These are phyloP conservation scores for Pyrocephalus nanus DNA, from an alignment of 2,797 vertebrate species.

Conservation along the genomic window DNA sequence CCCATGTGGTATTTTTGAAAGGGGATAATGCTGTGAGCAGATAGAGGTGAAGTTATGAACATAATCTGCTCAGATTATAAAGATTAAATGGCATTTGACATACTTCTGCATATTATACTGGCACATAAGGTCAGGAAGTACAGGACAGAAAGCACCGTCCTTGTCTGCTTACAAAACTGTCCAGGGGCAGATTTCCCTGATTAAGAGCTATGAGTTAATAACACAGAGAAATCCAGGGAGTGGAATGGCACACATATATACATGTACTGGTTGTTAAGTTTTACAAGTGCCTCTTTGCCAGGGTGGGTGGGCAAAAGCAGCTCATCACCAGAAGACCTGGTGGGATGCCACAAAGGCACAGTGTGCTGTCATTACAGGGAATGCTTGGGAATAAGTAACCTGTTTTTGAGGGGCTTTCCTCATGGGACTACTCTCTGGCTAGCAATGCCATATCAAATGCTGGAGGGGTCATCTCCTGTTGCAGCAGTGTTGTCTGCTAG, in stretches of 20 bases:
- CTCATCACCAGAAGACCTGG: neutral
- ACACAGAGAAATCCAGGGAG: neutral
- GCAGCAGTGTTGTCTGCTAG: rapidly evolving
- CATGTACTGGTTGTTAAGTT: neutral
- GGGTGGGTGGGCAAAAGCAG: neutral
- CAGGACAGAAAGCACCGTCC: neutral
- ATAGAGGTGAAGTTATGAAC: constrained; percentile 34
- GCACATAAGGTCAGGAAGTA: constrained; percentile 27
- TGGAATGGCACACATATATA: neutral
- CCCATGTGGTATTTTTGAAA: neutral
- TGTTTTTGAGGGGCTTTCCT: neutral
- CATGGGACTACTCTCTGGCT: neutral
- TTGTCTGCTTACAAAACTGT: neutral
- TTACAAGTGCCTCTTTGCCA: neutral
- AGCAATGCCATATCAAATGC: rapidly evolving
- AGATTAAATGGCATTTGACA: constrained; percentile 64
- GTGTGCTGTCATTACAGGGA: rapidly evolving
- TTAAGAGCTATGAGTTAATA: neutral
- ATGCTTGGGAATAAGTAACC: neutral
- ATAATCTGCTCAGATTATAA: constrained; percentile 62
- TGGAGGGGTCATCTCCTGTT: rapidly evolving
- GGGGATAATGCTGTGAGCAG: constrained; percentile 36
- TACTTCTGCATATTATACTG: constrained; percentile 25
- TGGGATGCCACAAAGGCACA: rapidly evolving
- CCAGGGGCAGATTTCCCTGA: neutral